Evolutionary conservation across 2,797 vertebrate species (phyloP).

Genomic region (Hydrophis major): DNA sequence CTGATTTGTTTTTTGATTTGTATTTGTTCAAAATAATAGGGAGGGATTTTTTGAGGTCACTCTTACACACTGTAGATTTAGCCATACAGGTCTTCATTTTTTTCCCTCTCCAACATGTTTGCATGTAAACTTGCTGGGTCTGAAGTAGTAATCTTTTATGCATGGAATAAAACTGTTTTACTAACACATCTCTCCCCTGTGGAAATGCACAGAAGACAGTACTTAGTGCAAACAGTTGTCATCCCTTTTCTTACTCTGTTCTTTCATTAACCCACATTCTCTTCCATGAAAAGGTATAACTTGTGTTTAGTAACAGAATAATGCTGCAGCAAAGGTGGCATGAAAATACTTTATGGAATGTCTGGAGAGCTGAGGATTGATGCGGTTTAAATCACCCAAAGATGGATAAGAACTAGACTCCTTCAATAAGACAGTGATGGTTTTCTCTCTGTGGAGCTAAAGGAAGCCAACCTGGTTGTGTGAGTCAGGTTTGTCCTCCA

Average conservation of each 20-base stretch:
- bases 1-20: neutral
- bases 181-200: neutral
- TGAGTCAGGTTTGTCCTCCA: constrained; percentile 29
- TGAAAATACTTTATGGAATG: constrained; percentile 40
- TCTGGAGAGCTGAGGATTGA: constrained; percentile 34
- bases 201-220: neutral
- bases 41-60: neutral
- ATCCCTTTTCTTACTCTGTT: constrained; percentile 26
- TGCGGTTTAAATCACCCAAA: neutral
- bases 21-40: neutral
- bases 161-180: neutral
- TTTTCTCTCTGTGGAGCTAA: neutral
- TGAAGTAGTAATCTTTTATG: neutral
- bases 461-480: neutral
- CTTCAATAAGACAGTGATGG: neutral
- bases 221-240: neutral
- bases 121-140: fast-evolving
- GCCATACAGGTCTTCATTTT: fast-evolving
- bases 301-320: constrained; percentile 22
- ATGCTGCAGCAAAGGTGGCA: constrained; percentile 16
- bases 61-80: neutral
- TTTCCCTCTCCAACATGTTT: fast-evolving
- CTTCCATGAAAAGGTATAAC: constrained; percentile 7
- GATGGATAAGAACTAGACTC: constrained; percentile 15
- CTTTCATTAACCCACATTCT: constrained; percentile 20